Evolutionary conservation across 2,888 invertebrate species (phyloP), one percentile per base, ranked within the genome.

Genomic region (Belgica antarctica): DNA sequence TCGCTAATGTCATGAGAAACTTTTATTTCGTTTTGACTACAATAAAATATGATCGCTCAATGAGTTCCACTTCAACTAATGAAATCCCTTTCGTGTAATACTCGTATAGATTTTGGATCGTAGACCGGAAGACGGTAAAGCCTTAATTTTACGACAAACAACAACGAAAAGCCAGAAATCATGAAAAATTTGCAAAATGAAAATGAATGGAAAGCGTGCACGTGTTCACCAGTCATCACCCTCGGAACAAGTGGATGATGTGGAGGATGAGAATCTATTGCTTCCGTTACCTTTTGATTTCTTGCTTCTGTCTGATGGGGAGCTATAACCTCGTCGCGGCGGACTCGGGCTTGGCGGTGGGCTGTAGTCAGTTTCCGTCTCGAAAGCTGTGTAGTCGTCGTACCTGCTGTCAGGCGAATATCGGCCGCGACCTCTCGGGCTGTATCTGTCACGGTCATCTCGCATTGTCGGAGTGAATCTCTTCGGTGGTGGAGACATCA

Each of bases 361-460:
- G 79, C 85, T 85, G 74, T 85, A 85, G 75, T 88, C 88, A 12
- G 87, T 85, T 76, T 87, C 87, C n/a, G 85, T 85, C 74, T 82
- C 81, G 52, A 82, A 76, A 70, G 77, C 76, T 68, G 78, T 78
- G 71, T 80, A 81, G n/a, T 82, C 81, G 73, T 81, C 79, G 75
- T 81, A 82, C 63, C 82, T 78, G 71, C 79, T 79, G 71, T 83
- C 84, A 12, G 84, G 83, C 70, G 85, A 83, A 77, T 84, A 86
- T 72, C 86, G 81, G 73, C 78, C 78, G 28, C 71, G 25, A 28
- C 66, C 34, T 71, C 78, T 77, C 36, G 77, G 75, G 27, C 78
- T 77, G 31, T 81, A 82, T 24, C 84, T 76, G 62, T 78, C 77
- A 31, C 77, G 75, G 62, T 74, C 72, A 78, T 75, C 77, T 70